Conservation (phyloP, 2,113 vertebrate genomes). For the Thomomys bottae region DNA sequence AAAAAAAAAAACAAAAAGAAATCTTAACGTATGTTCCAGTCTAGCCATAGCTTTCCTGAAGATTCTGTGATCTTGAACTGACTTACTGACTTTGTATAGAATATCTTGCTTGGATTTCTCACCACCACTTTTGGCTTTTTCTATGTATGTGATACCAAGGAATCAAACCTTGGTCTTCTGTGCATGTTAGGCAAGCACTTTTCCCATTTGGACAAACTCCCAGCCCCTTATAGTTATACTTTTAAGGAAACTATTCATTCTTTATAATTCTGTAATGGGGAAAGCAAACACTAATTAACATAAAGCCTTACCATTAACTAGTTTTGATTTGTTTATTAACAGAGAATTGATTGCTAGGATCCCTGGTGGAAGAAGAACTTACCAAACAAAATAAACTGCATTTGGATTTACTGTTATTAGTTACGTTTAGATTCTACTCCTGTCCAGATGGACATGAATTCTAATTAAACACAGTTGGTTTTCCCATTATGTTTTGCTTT, state of each 20-base stretch:
- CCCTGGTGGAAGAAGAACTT: neutral
- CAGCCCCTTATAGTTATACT: too few relatives aligned
- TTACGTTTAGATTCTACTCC: slow-evolving; percentile 9
- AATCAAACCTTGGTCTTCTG: too few relatives aligned
- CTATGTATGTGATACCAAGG: too few relatives aligned
- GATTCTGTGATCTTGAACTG: neutral
- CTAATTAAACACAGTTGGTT: slow-evolving; percentile 18
- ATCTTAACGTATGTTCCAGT: neutral
- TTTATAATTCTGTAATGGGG: slow-evolving; percentile 23
- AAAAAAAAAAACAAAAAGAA: too few relatives aligned
- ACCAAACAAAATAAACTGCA: slow-evolving; percentile 25
- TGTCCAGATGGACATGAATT: neutral
- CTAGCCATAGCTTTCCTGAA: neutral
- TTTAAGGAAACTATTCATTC: neutral
- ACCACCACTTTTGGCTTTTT: too few relatives aligned
- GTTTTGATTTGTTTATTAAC: neutral
- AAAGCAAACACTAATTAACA: slow-evolving; percentile 24
- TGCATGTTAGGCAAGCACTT: too few relatives aligned
- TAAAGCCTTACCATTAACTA: neutral
- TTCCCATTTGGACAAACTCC: too few relatives aligned
- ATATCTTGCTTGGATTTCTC: neutral
- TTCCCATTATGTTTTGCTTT: neutral
- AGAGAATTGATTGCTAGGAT: slow-evolving; percentile 10
- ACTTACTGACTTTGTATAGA: slow-evolving; percentile 47
- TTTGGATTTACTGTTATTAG: neutral